These are phyloP conservation scores for Sebastes trivittatus DNA, from an alignment of 2,797 vertebrate genomes.

Conservation along the genomic window DNA sequence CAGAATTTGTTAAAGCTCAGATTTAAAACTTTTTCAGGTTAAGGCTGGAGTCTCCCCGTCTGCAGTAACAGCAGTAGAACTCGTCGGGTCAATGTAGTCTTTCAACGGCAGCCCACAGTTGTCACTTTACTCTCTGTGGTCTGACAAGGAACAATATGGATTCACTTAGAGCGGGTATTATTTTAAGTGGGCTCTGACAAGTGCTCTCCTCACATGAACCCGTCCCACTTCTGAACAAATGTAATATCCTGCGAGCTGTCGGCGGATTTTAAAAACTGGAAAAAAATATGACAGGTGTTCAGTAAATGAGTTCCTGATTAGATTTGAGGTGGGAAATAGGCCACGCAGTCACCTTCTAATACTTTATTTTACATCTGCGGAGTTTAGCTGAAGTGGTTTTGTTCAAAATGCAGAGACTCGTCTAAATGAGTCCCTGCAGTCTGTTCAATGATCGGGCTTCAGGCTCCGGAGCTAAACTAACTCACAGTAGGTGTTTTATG, in stretches of 20 bases:
- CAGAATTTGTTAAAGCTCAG: conserved; percentile 4
- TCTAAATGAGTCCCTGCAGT: background rate
- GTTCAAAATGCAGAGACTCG: background rate
- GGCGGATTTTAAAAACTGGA: background rate
- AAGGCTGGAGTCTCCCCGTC: background rate
- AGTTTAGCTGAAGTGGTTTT: background rate
- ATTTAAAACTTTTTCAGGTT: background rate
- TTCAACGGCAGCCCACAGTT: background rate
- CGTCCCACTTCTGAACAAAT: background rate
- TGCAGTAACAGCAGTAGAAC: background rate
- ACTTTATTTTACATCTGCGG: background rate
- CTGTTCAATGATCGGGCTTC: background rate
- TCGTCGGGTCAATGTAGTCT: background rate
- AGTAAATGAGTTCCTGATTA: background rate
- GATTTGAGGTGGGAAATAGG: background rate
- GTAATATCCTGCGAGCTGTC: background rate
- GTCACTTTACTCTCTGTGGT: background rate
- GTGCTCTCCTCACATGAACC: background rate
- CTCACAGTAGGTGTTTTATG: background rate
- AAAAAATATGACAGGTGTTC: background rate
- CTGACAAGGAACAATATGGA: background rate
- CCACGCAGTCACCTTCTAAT: background rate
- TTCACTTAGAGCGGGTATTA: background rate
- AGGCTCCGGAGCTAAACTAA: background rate
- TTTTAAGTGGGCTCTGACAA: background rate